Percentiles rank a stretch among this genome's conserved stretches.
These are phyloP conservation scores for Glyphotaelius pellucidus DNA, from an alignment of 2,888 invertebrate species.

Conservation along the genomic window DNA sequence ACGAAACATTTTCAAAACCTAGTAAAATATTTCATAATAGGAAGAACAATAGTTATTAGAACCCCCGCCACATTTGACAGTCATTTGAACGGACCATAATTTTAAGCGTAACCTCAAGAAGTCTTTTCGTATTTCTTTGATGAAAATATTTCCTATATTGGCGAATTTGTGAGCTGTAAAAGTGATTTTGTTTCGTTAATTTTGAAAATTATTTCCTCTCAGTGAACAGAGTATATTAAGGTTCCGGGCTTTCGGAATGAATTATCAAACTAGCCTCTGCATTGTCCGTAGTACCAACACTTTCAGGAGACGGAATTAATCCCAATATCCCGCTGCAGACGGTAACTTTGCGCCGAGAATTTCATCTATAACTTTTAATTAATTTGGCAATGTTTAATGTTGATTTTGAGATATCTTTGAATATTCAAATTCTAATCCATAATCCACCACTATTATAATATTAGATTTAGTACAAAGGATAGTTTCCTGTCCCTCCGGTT, in stretches of 20 bases:
- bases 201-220: background rate
- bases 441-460: background rate
- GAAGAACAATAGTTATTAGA: no score
- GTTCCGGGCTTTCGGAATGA: background rate
- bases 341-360: background rate
- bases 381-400: background rate
- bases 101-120: no score
- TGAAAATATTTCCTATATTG: no score
- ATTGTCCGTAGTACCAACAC: conserved; percentile 28
- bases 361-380: background rate
- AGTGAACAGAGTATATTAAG: background rate
- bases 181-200: background rate
- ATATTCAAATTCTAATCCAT: background rate
- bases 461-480: background rate
- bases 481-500: background rate
- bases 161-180: no score
- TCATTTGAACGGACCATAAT: no score
- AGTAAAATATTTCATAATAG: no score
- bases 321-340: background rate
- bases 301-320: conserved; percentile 32
- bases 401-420: background rate
- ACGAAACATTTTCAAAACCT: no score
- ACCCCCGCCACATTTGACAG: no score
- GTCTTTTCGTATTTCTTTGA: no score
- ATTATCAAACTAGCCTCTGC: background rate